Evolutionary conservation across 1,140 invertebrate genomes (phyloP).

Genomic region (Pachyrhynchus sulphureomaculatus): DNA sequence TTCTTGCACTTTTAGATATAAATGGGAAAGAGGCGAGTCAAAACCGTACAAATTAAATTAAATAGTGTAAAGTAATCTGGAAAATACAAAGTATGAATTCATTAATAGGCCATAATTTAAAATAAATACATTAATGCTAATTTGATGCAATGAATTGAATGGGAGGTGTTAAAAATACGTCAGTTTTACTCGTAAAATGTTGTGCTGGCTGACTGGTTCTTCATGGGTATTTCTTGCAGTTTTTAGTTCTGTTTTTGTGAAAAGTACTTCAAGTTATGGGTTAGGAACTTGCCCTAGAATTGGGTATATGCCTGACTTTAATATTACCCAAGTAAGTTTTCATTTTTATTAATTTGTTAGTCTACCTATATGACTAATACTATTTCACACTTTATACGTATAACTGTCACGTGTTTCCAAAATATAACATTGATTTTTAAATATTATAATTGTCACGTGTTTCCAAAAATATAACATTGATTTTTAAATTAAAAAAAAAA

Average conservation of each 20-base stretch:
- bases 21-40: no score
- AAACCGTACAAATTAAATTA: no score
- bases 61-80: no score
- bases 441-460: no score
- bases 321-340: conserved; percentile 58
- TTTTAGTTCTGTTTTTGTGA: not conserved
- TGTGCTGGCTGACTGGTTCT: conserved; percentile 3
- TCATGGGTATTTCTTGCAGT: conserved; percentile 8
- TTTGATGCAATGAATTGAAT: conserved; percentile 18
- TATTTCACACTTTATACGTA: not conserved
- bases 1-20: no score
- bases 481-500: no score
- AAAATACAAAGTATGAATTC: not conserved
- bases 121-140: conserved; percentile 26
- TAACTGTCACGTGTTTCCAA: not conserved
- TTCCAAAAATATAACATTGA: no score
- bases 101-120: conserved; percentile 1
- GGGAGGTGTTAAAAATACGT: conserved; percentile 19
- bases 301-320: conserved; percentile 60
- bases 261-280: conserved; percentile 44
- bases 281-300: conserved; percentile 63
- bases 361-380: not conserved
- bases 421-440: no score
- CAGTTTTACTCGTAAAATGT: conserved; percentile 23
- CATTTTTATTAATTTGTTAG: not conserved